Percentiles rank a stretch among this genome's conserved stretches.
These are phyloP conservation scores for Colossoma macropomum DNA, from an alignment of 2,113 vertebrate genomes.

Conservation along the genomic window DNA sequence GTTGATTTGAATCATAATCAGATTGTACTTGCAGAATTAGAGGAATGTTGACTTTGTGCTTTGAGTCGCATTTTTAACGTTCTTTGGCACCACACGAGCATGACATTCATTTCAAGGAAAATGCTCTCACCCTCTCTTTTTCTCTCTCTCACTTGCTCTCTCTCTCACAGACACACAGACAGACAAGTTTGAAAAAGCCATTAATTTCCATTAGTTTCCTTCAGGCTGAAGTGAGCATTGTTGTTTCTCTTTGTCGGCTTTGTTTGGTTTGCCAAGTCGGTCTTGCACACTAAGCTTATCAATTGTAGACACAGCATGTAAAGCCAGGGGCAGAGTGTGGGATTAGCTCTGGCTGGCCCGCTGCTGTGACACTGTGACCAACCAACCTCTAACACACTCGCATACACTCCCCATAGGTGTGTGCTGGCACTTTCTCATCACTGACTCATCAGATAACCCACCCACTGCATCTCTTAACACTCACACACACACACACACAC, in stretches of 20 bases:
- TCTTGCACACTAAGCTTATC: conserved; percentile 53
- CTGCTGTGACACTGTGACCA: conserved; percentile 23
- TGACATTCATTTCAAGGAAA: conserved; percentile 28
- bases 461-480: conserved; percentile 6
- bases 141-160: background rate
- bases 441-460: conserved; percentile 31
- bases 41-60: conserved; percentile 38
- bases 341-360: conserved; percentile 45
- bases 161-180: background rate
- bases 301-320: conserved; percentile 41
- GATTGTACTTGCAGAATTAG: conserved; percentile 27
- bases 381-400: conserved; percentile 1
- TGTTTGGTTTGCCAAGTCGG: conserved; percentile 47
- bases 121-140: background rate
- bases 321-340: conserved; percentile 33
- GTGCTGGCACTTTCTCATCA: conserved; percentile 2
- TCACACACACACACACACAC: background rate
- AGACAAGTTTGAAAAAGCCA: conserved; percentile 24
- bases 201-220: conserved; percentile 50
- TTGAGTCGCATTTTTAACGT: conserved; percentile 17
- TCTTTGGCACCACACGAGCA: conserved; percentile 33
- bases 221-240: conserved; percentile 42
- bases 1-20: conserved; percentile 45
- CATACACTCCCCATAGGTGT: background rate
- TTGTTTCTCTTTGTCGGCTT: conserved; percentile 49